Conservation (phyloP, 2,113 vertebrate genomes). For the Oreocharis arfaki region DNA sequence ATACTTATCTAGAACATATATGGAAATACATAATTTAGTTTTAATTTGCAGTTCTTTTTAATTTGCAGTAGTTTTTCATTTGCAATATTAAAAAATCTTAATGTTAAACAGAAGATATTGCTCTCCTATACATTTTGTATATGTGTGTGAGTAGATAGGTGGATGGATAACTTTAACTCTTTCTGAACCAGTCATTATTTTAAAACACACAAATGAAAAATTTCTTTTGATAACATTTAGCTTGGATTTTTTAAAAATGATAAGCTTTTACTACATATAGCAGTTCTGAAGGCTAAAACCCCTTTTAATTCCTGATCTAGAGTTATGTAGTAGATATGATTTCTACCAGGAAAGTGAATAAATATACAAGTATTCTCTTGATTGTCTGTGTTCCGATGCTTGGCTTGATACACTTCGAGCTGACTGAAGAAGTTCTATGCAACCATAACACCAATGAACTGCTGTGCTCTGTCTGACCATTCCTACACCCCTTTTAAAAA, state of each 20-base stretch:
- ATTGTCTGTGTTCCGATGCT: background rate
- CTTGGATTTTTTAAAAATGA: background rate
- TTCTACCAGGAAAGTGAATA: background rate
- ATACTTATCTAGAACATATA: background rate
- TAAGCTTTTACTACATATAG: background rate
- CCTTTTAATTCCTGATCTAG: background rate
- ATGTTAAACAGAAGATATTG: background rate
- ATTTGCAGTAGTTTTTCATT: too few relatives aligned
- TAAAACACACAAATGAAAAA: background rate
- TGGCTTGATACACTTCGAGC: background rate
- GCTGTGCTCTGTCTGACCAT: background rate
- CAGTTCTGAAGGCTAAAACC: background rate
- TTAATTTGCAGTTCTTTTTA: background rate
- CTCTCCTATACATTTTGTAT: background rate
- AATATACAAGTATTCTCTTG: background rate
- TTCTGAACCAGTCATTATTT: background rate
- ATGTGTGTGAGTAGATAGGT: background rate
- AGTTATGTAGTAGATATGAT: background rate
- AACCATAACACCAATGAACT: background rate
- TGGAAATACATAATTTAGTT: background rate
- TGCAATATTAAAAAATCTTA: too few relatives aligned
- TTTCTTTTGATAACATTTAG: background rate
- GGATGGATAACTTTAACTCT: background rate
- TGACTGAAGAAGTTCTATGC: background rate
- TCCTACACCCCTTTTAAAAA: background rate